Evolutionary conservation across 2,797 vertebrate species (phyloP).

Genomic region (Nyctalus aviator): DNA sequence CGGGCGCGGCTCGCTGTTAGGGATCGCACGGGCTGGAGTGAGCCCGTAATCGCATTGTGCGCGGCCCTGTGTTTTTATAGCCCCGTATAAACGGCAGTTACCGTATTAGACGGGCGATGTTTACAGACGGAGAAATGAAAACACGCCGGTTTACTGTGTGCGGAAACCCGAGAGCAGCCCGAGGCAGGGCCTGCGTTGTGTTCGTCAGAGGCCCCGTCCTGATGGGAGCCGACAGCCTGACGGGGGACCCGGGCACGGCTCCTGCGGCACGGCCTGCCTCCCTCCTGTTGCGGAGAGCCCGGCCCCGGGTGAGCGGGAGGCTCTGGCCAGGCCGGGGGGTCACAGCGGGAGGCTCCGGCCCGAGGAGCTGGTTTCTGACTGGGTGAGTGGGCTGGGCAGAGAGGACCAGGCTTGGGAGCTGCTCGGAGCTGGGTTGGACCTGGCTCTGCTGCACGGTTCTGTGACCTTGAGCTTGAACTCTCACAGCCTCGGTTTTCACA

Average conservation of each 20-base stretch:
- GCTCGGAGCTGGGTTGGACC: neutral
- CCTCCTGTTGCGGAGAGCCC: rapidly evolving
- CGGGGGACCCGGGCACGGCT: conserved; percentile 62
- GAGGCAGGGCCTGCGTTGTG: conserved; percentile 84
- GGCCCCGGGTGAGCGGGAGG: neutral
- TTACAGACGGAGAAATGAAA: conserved; percentile 89
- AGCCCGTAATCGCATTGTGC: conserved; percentile 90
- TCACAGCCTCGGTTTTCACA: neutral
- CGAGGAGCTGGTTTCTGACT: neutral
- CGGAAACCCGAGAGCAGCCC: conserved; percentile 85
- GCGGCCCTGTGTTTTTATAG: conserved; percentile 88
- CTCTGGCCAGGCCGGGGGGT: neutral
- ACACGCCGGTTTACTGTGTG: conserved; percentile 86
- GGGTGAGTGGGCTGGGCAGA: neutral
- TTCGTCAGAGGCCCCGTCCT: conserved; percentile 76
- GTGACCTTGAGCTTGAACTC: neutral
- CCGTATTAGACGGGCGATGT: conserved; percentile 87
- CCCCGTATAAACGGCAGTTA: conserved; percentile 87
- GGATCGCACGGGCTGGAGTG: conserved; percentile 88
- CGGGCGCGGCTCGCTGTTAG: conserved; percentile 86
- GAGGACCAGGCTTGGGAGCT: rapidly evolving
- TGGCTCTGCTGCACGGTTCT: too few relatives aligned
- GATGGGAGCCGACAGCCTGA: conserved; percentile 87
- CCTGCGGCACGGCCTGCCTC: neutral
- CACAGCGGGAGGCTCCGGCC: rapidly evolving